Evolutionary conservation across 2,888 invertebrate genomes (phyloP).

Genomic region (Drosophila parthenogenetica): DNA sequence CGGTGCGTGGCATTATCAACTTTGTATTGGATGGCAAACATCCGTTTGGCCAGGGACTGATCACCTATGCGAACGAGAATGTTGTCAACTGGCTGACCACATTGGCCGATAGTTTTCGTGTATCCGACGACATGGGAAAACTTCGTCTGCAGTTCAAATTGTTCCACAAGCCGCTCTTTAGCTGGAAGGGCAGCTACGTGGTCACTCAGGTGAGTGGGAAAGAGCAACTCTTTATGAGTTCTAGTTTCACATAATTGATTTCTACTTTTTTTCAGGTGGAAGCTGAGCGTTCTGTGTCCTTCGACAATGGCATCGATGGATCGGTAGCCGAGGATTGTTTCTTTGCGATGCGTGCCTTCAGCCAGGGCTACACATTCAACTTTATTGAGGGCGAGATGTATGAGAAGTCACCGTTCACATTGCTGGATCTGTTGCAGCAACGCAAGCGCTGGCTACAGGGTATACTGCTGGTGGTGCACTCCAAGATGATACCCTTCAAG

Average conservation of each 20-base stretch:
- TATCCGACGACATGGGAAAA: slow-evolving; percentile 99
- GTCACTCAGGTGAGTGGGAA: slow-evolving; percentile 95
- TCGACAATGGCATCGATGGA: slow-evolving; percentile 98
- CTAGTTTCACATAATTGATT: too few relatives aligned
- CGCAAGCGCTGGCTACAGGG: slow-evolving; percentile 98
- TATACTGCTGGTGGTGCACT: slow-evolving; percentile 94
- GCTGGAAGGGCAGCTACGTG: slow-evolving; percentile 99
- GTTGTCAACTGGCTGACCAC: slow-evolving; percentile 99
- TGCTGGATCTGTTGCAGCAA: slow-evolving; percentile 98
- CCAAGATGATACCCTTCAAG: slow-evolving; percentile 91
- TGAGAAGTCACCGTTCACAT: slow-evolving; percentile 98
- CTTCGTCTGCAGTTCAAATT: slow-evolving; percentile 95
- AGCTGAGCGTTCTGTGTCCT: slow-evolving; percentile 96
- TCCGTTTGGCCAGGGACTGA: slow-evolving; percentile 97
- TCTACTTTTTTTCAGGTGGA: slow-evolving; percentile 88
- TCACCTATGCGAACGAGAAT: slow-evolving; percentile 98
- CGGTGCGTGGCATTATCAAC: slow-evolving; percentile 95
- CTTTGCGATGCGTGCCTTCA: slow-evolving; percentile 97
- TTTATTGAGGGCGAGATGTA: slow-evolving; percentile 99
- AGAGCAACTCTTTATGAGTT: too few relatives aligned
- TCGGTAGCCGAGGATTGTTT: slow-evolving; percentile 99
- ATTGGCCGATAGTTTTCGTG: slow-evolving; percentile 96
- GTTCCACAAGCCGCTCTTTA: slow-evolving; percentile 97
- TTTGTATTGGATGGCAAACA: slow-evolving; percentile 97
- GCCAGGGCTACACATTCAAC: slow-evolving; percentile 95